Evolutionary conservation across 2,888 invertebrate species (phyloP).

Genomic region (Ennomos erosarius): DNA sequence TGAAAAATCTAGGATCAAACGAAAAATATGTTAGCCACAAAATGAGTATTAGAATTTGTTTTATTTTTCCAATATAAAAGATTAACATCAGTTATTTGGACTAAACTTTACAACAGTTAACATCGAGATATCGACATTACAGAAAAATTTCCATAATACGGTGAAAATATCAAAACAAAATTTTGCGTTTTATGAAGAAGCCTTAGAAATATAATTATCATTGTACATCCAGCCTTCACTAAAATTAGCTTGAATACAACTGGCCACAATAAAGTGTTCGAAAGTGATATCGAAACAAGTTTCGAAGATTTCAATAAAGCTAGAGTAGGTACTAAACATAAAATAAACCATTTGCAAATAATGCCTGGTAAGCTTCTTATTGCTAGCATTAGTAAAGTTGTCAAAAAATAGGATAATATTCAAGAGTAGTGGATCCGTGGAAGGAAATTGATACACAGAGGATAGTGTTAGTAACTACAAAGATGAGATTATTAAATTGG

Average conservation of each 20-base stretch:
- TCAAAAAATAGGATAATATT: slow-evolving; percentile 74
- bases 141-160: slow-evolving; percentile 11
- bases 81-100: slow-evolving; percentile 11
- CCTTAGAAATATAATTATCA: slow-evolving; percentile 55
- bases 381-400: slow-evolving; percentile 66
- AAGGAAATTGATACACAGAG: slow-evolving; percentile 59
- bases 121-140: slow-evolving; percentile 24
- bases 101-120: slow-evolving; percentile 25
- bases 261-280: slow-evolving; percentile 79
- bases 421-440: slow-evolving; percentile 49
- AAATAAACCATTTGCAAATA: slow-evolving; percentile 43
- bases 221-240: slow-evolving; percentile 70
- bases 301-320: slow-evolving; percentile 49
- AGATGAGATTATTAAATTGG: slow-evolving; percentile 82
- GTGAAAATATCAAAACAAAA: slow-evolving; percentile 23
- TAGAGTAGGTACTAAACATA: slow-evolving; percentile 41
- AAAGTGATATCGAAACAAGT: slow-evolving; percentile 63
- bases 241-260: slow-evolving; percentile 78
- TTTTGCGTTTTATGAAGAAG: slow-evolving; percentile 45
- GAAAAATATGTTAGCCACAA: slow-evolving; percentile 28
- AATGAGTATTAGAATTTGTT: slow-evolving; percentile 42
- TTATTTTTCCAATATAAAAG: slow-evolving; percentile 13
- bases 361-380: slow-evolving; percentile 65
- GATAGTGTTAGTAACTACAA: slow-evolving; percentile 72
- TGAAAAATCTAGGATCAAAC: no score